Evolutionary conservation across 2,888 invertebrate genomes (phyloP), one percentile per base, ranked within the genome.

Genomic region (Ophraella communa): DNA sequence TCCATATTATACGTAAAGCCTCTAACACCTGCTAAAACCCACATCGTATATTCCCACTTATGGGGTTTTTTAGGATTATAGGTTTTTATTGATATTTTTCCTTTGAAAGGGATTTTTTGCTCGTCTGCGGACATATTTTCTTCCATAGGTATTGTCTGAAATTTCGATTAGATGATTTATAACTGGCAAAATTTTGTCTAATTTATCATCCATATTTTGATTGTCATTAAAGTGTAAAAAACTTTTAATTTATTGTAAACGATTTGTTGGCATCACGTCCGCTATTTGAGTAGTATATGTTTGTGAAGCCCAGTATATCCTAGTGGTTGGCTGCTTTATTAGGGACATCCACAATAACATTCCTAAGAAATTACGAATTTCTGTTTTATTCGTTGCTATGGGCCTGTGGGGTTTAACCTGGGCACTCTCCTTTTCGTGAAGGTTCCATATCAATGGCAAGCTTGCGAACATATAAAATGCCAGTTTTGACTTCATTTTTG

Each of bases 21-120:
- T 21, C 24, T 42, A 10, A 60, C 17, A 18, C 52, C 60, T 27
- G 44, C 39, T 7, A 60, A 45, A 23, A 53, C 60, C 60, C 42
- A 53, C 47, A 57, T 47, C 11, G 44, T 57, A 11, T 57, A 57
- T 14, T 47, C 57, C 57, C 57, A 57, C 47, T 44, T 56, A 44
- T 59, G 35, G 23, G 51, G 59, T 8, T 59, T 51, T 33, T 49
- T 59, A 18, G 33, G 51, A 23, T 59, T 59, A 1, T 45, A 47
- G 2, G n/a, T n/a, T n/a, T n/a, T n/a, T n/a, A n/a, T n/a, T n/a
- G n/a, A n/a, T n/a, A n/a, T n/a, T n/a, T n/a, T 17, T 54, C 54
- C 39, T 27, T 44, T 58, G 21, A 58, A 58, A 3, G 47, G 39
- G 4, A 54, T 52, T n/a, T 23, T 24, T 11, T 51, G 51, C 24